Base-by-base conservation (phyloP, 2,797 vertebrate genomes). In the Propithecus perrieri region DNA sequence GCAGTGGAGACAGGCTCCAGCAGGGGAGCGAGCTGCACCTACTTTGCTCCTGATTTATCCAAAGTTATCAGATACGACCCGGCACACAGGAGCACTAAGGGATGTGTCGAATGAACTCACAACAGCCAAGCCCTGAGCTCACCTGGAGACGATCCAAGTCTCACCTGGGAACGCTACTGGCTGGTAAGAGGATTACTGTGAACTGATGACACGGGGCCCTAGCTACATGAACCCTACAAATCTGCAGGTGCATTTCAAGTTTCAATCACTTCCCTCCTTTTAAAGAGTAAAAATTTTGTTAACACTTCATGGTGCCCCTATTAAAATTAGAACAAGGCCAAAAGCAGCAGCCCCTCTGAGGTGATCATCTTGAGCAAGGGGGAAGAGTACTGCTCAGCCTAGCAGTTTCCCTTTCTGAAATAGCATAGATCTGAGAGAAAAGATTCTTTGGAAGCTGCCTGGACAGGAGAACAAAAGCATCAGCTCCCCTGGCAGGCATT, bases 141-240 rank as follows among this genome's bases (percentile, higher is more conserved):
- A 53, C 15, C 3, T 0, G 0, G 1, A 33, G 24, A 20, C 35
- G 30, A 26, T 0, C 15, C 15, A 33, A n/a, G 18, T 38, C 38
- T 65, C 24, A 30, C 13, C 2, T n/a, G 41, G 13, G 14, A 9
- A n/a, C 1, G 4, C 0, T 5, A 20, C 4, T 28, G 8, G 35
- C 33, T 20, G 24, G 7, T 28, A 4, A 22, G 7, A 48, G 22
- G 15, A 55, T 24, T 15, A 28, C 2, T 5, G 20, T 6, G 9
- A 79, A 53, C 7, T 30, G n/a, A 57, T 2, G 24, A 38, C 1
- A 3, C 1, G 28, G 4, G 61, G 43, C 35, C 61, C 26, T 26
- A 35, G 20, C 50, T 69, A 14, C 5, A 24, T 57, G 13, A 88
- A 33, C 65, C 30, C 50, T 35, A 41, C 0, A 28, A 17, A 72